Evolutionary conservation across 2,113 vertebrate species (phyloP).

Genomic region (Gopherus evgoodei): DNA sequence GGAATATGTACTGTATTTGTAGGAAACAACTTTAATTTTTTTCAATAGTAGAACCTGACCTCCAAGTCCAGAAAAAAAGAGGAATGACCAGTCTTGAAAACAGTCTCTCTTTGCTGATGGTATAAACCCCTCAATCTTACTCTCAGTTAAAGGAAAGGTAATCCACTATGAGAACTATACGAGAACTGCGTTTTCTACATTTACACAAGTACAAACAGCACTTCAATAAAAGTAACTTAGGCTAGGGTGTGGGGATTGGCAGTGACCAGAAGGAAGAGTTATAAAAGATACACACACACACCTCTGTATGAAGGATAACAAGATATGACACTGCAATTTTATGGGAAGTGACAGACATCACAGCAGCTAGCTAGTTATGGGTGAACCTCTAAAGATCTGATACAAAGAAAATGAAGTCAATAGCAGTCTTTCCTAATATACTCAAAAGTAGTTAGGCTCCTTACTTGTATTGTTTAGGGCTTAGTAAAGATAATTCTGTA

Average conservation of each 20-base stretch:
- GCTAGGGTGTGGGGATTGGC: neutral
- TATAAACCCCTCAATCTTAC: neutral
- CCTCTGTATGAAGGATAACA: neutral
- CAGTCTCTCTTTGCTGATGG: neutral
- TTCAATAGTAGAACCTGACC: neutral
- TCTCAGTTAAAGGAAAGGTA: neutral
- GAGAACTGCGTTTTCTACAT: neutral
- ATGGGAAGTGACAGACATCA: neutral
- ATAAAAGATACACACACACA: neutral
- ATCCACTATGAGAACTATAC: neutral
- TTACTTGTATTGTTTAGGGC: neutral
- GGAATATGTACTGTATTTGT: neutral
- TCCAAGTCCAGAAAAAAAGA: neutral
- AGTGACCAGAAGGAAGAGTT: neutral
- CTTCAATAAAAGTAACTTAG: neutral
- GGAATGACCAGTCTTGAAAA: neutral
- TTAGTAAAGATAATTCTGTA: neutral
- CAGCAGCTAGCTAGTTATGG: neutral
- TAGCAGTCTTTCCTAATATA: neutral
- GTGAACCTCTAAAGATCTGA: neutral
- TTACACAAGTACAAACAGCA: neutral
- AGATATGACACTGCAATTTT: neutral
- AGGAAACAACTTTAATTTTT: neutral
- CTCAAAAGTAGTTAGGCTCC: neutral
- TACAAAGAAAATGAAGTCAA: neutral